Evolutionary conservation across 2,888 invertebrate species (phyloP).

Genomic region (Ceramica pisi): DNA sequence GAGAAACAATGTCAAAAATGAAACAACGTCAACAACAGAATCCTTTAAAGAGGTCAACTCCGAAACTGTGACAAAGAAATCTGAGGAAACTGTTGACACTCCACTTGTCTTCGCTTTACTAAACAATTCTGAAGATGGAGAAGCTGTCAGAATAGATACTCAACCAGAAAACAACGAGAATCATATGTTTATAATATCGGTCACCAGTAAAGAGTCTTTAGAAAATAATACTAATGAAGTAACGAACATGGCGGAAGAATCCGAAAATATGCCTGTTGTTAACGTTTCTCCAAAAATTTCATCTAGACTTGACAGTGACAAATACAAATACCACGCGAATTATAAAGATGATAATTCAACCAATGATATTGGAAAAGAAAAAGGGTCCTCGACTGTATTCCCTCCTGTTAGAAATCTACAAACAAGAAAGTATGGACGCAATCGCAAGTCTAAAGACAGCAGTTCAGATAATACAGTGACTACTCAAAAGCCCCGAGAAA

Average conservation of each 20-base stretch:
- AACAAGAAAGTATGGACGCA: slow-evolving; percentile 81
- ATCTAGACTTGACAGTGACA: slow-evolving; percentile 69
- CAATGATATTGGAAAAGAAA: slow-evolving; percentile 68
- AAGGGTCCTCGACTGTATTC: slow-evolving; percentile 70
- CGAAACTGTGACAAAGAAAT: slow-evolving; percentile 73
- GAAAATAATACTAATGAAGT: slow-evolving; percentile 80
- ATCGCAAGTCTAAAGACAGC: slow-evolving; percentile 71
- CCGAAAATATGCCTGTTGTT: slow-evolving; percentile 72
- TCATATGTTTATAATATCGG: slow-evolving; percentile 79
- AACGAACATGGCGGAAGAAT: slow-evolving; percentile 72
- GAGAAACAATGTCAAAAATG: slow-evolving; percentile 73
- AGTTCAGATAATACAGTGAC: slow-evolving; percentile 69
- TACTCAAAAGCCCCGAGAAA: slow-evolving; percentile 76
- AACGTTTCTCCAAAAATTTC: slow-evolving; percentile 70
- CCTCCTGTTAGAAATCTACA: slow-evolving; percentile 84
- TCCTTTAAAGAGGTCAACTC: slow-evolving; percentile 51
- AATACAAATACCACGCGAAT: slow-evolving; percentile 83
- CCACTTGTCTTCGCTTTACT: slow-evolving; percentile 81
- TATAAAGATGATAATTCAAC: slow-evolving; percentile 77
- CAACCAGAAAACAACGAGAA: slow-evolving; percentile 67
- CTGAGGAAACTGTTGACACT: slow-evolving; percentile 75
- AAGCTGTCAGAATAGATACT: slow-evolving; percentile 56
- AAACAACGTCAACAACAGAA: slow-evolving; percentile 68
- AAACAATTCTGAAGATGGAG: slow-evolving; percentile 73
- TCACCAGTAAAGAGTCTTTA: slow-evolving; percentile 82